Base-by-base conservation (phyloP, 2,888 invertebrate genomes). In the Urechis unicinctus region DNA sequence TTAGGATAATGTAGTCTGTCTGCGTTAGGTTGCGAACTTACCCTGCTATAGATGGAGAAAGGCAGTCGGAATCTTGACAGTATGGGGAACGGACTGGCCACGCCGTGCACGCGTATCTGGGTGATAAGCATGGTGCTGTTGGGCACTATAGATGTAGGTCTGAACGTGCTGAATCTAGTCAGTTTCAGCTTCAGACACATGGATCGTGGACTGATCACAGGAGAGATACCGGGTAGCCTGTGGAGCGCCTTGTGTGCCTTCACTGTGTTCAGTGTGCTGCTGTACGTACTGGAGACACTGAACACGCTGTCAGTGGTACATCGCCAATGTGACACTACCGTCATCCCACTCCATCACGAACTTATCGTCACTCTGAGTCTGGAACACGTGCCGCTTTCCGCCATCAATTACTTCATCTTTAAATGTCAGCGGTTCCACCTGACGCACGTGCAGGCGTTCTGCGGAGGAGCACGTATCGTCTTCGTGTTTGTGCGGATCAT, bases 351-450 rank as follows among this genome's bases (percentile, higher is more conserved):
- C 17, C 50, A 43, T 5, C 36, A 43, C 2, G 58, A 58, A 21
- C 50, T 62, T 42, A 47, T 50, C 28, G 22, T 53, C 28, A 51
- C 53, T 2, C 42, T 63, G 13, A 31, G 52, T 2, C 25, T 58
- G 26, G 57, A 59, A 44, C 53, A 61, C 45, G 58, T 63, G 22
- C 63, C 63, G n/a, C 52, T 63, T 41, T 47, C 57, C 6, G 57
- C 60, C 2, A 48, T 58, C 36, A 62, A 58, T 29, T 63, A 57
- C 53, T 59, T 61, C 53, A 54, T 63, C 42, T 36, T 49, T 13
- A 31, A 50, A 25, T 61, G 60, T 29, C 57, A 61, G 17, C 21
- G 53, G 13, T 41, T 54, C 43, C 56, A 59, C 44, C 48, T 50
- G 24, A 60, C 52, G 9, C 43, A 36, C 25, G 4, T 59, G 9